A percentile compares a stretch with the other conserved stretches of the same genome.
phyloP scores from a whole-genome alignment of 2,888 invertebrate species.

The Pheosia gnoma region DNA sequence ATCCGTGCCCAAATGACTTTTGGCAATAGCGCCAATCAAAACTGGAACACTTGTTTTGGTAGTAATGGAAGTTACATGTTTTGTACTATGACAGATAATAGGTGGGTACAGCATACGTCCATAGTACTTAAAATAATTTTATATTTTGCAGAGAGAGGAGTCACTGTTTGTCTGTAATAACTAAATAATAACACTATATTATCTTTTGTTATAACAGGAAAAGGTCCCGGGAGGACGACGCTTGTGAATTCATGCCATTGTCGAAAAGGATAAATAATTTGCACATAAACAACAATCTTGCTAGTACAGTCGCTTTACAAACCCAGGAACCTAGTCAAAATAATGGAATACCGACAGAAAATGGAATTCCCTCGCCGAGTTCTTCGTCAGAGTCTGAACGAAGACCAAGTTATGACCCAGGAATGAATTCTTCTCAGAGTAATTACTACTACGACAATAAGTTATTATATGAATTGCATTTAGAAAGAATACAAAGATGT shows the following conservation, averaged over 20 bases:
- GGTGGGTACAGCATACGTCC: slow-evolving; percentile 47
- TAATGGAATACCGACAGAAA: slow-evolving; percentile 60
- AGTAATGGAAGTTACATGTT: slow-evolving; percentile 66
- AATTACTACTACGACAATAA: slow-evolving; percentile 95
- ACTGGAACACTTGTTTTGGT: slow-evolving; percentile 60
- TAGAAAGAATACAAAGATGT: slow-evolving; percentile 90
- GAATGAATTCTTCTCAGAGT: slow-evolving; percentile 90
- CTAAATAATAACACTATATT: background rate
- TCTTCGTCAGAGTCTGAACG: slow-evolving; percentile 64
- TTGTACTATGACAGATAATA: slow-evolving; percentile 78
- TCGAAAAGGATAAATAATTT: slow-evolving; percentile 96
- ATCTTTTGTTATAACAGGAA: slow-evolving; percentile 82
- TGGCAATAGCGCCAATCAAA: slow-evolving; percentile 53
- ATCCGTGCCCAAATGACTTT: slow-evolving; percentile 65
- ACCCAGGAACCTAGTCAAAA: slow-evolving; percentile 62
- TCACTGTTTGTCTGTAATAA: background rate
- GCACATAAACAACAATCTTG: slow-evolving; percentile 87
- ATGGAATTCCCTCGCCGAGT: slow-evolving; percentile 62
- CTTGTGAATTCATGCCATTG: slow-evolving; percentile 92
- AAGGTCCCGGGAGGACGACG: slow-evolving; percentile 90
- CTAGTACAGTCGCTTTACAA: slow-evolving; percentile 51
- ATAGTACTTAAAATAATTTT: too few species aligned
- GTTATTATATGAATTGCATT: slow-evolving; percentile 92
- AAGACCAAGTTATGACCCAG: slow-evolving; percentile 88
- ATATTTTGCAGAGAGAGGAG: too few species aligned